phyloP scores from a whole-genome alignment of 2,888 invertebrate species.

The Catotricha subobsoleta region DNA sequence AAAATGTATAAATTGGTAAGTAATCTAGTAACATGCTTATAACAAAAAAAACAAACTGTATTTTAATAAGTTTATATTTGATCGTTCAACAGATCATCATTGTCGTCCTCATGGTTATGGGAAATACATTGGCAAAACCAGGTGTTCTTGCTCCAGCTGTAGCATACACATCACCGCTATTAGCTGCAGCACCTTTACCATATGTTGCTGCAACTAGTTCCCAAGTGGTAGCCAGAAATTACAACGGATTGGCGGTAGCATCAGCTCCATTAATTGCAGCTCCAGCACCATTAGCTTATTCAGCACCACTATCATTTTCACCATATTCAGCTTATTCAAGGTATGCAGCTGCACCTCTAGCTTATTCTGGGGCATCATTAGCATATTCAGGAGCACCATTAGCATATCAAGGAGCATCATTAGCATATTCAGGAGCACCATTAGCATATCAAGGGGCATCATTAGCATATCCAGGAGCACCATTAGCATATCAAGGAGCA shows the following conservation, averaged over 20 bases:
- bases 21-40: background rate
- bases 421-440: slow-evolving; percentile 28
- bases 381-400: slow-evolving; percentile 15
- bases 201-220: slow-evolving; percentile 39
- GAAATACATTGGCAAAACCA: slow-evolving; percentile 18
- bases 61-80: too few relatives aligned
- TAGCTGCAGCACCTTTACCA: slow-evolving; percentile 18
- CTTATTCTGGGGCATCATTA: slow-evolving; percentile 9
- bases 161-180: slow-evolving; percentile 9
- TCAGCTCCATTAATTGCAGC: slow-evolving; percentile 19
- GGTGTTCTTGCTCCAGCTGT: slow-evolving; percentile 14
- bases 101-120: background rate
- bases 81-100: too few relatives aligned
- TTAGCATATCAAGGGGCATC: too few relatives aligned
- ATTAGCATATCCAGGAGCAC: too few relatives aligned
- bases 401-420: too few relatives aligned
- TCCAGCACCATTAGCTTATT: slow-evolving; percentile 15
- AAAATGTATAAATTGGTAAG: background rate
- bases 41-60: too few relatives aligned
- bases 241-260: slow-evolving; percentile 36
- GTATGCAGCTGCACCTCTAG: slow-evolving; percentile 7
- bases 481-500: background rate
- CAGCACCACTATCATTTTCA: slow-evolving; percentile 16
- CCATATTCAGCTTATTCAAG: slow-evolving; percentile 7
- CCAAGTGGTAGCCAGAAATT: slow-evolving; percentile 39